Evolutionary conservation across 2,888 invertebrate genomes (phyloP).

Genomic region (Falcaria lacertinaria): DNA sequence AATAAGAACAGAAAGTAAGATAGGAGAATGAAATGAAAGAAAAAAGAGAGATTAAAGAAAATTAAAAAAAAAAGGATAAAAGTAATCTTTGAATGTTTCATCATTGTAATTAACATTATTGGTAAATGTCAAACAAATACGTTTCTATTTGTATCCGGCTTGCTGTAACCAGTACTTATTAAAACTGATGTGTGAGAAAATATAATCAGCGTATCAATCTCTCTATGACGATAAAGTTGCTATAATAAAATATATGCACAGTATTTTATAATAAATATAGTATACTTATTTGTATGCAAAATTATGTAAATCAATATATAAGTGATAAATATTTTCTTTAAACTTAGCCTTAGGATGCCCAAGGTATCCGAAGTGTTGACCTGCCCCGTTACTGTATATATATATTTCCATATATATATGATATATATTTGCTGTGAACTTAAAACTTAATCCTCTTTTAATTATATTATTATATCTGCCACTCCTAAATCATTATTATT

Average conservation of each 20-base stretch:
- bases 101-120: slow-evolving; percentile 46
- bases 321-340: slow-evolving; percentile 58
- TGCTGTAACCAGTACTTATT: slow-evolving; percentile 48
- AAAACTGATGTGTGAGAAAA: slow-evolving; percentile 50
- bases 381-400: slow-evolving; percentile 61
- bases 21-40: slow-evolving; percentile 57
- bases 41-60: slow-evolving; percentile 35
- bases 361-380: slow-evolving; percentile 72
- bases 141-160: slow-evolving; percentile 55
- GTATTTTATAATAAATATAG: slow-evolving; percentile 51
- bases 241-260: slow-evolving; percentile 62
- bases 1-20: slow-evolving; percentile 65
- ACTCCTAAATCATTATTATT: slow-evolving; percentile 49
- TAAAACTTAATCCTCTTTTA: slow-evolving; percentile 74
- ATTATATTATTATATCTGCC: slow-evolving; percentile 38
- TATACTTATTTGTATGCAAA: slow-evolving; percentile 69
- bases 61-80: slow-evolving; percentile 39
- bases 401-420: slow-evolving; percentile 36
- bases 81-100: slow-evolving; percentile 38
- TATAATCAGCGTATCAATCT: slow-evolving; percentile 44
- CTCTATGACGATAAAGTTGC: slow-evolving; percentile 45
- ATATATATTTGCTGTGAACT: slow-evolving; percentile 64
- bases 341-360: slow-evolving; percentile 78
- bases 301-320: slow-evolving; percentile 67
- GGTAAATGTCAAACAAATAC: slow-evolving; percentile 17